phyloP scores from a whole-genome alignment of 2,113 vertebrate species.

The Anser cygnoides region DNA sequence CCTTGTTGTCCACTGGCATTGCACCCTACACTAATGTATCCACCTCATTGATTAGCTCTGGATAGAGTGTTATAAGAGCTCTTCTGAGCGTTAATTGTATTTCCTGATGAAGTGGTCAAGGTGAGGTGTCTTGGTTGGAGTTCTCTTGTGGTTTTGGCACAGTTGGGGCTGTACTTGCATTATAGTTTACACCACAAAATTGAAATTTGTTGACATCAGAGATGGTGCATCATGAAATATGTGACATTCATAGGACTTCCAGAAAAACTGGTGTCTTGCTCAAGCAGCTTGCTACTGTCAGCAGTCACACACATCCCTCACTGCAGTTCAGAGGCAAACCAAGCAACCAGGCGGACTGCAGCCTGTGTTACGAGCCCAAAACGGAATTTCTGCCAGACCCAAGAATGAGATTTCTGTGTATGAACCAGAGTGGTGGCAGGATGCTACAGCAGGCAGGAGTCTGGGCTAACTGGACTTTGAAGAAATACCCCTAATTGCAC shows the following conservation, averaged over 20 bases:
- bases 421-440: rapidly evolving
- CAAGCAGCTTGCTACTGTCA: rapidly evolving
- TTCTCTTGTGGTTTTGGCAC: neutral
- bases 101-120: neutral
- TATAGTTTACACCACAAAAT: neutral
- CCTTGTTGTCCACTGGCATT: neutral
- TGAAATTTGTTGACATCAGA: neutral
- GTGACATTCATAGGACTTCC: neutral
- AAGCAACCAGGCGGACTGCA: rapidly evolving
- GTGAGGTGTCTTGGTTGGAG: neutral
- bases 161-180: neutral
- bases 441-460: neutral
- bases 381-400: neutral
- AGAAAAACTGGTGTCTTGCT: neutral
- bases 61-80: neutral
- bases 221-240: too few relatives aligned
- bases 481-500: neutral
- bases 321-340: neutral
- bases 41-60: neutral
- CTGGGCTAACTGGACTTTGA: neutral
- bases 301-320: rapidly evolving
- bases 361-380: neutral
- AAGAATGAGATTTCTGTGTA: neutral
- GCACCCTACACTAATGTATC: neutral
- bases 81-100: neutral